phyloP scores from a whole-genome alignment of 2,797 vertebrate species.

The Perdix hodgsoniae region DNA sequence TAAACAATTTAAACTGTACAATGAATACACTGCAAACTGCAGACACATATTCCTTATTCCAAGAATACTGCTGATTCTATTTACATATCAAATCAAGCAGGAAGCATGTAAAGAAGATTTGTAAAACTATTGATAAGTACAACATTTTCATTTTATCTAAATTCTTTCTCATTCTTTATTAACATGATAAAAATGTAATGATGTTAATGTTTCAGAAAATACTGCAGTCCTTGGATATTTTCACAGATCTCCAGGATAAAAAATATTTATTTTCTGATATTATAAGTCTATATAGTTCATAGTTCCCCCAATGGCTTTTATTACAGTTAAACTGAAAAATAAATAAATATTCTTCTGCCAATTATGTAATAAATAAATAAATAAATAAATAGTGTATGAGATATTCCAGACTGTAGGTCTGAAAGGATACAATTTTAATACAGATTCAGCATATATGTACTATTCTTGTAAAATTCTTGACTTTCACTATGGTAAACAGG shows the following conservation, averaged over 20 bases:
- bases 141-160: neutral
- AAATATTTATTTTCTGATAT: neutral
- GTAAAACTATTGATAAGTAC: neutral
- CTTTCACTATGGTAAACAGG: neutral
- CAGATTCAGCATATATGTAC: neutral
- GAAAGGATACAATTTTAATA: neutral
- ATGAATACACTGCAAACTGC: neutral
- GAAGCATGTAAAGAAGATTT: neutral
- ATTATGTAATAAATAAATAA: neutral
- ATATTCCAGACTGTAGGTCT: neutral
- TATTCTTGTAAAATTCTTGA: neutral
- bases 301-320: neutral
- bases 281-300: neutral
- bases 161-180: neutral
- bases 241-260: neutral
- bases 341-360: neutral
- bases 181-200: neutral
- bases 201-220: neutral
- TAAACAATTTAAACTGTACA: accelerated
- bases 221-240: neutral
- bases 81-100: neutral
- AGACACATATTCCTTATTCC: neutral
- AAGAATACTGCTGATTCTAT: neutral
- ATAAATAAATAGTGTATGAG: neutral
- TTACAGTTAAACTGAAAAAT: neutral